Percentiles rank a stretch among this genome's conserved stretches.
Conservation (phyloP, 1,140 invertebrate species). For the Trypoxylus dichotomus region DNA sequence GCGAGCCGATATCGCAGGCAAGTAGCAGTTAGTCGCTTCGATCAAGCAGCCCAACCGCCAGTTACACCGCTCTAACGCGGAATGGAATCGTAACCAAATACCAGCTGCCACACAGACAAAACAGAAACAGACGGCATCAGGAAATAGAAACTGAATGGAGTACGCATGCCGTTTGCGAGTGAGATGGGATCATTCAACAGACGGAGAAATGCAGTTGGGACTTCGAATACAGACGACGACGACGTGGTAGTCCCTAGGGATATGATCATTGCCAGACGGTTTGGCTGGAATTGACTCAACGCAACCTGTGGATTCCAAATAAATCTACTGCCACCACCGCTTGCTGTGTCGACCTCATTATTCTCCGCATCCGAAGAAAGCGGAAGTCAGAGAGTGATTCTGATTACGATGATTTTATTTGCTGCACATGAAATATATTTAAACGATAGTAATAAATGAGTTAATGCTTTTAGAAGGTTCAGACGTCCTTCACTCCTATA, state of each 20-base stretch:
- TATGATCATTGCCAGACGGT: constrained; percentile 24
- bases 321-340: neutral
- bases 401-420: neutral
- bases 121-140: constrained; percentile 25
- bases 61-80: neutral
- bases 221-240: neutral
- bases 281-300: constrained; percentile 25
- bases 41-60: neutral
- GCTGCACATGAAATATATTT: neutral
- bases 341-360: neutral
- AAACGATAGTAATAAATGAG: neutral
- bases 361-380: neutral
- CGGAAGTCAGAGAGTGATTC: neutral
- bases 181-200: constrained; percentile 22
- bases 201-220: neutral
- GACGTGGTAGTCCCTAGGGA: neutral
- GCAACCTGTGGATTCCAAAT: constrained; percentile 23
- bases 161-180: constrained; percentile 25
- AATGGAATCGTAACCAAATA: neutral
- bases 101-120: neutral
- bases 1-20: neutral
- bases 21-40: neutral
- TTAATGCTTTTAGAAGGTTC: too few relatives aligned
- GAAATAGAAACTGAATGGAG: constrained; percentile 14
- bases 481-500: too few relatives aligned